Conservation (phyloP, 2,888 invertebrate species). For the Ormyrus labotus region DNA sequence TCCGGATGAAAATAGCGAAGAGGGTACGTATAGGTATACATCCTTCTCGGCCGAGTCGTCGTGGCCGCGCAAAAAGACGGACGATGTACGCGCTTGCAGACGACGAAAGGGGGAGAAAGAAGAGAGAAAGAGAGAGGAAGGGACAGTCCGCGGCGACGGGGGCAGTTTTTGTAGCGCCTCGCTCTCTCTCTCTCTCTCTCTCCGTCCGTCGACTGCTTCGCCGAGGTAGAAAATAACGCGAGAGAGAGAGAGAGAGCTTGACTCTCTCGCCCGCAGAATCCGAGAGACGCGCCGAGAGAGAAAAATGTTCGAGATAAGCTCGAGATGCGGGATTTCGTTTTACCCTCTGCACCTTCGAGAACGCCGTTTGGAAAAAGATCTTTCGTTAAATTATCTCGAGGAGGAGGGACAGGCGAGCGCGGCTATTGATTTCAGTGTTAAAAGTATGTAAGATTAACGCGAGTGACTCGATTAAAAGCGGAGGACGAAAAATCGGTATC, state of each 20-base stretch:
- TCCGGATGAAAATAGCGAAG: slow-evolving; percentile 8
- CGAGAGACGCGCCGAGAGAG: not conserved
- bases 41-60: not conserved
- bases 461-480: no score
- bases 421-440: no score
- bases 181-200: not conserved
- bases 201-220: not conserved
- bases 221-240: slow-evolving; percentile 4
- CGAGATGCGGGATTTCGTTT: no score
- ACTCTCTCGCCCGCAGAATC: not conserved
- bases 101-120: slow-evolving; percentile 34
- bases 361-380: no score
- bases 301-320: slow-evolving; percentile 3
- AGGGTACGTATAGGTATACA: slow-evolving; percentile 29
- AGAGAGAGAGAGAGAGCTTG: not conserved
- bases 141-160: slow-evolving; percentile 32
- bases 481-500: no score
- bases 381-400: no score
- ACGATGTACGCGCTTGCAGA: slow-evolving; percentile 11
- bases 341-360: no score
- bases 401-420: no score
- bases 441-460: no score
- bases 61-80: slow-evolving; percentile 16
- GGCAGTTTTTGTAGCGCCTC: slow-evolving; percentile 43
- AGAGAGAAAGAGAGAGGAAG: slow-evolving; percentile 10